These are phyloP conservation scores for Amiota mariae DNA, from an alignment of 2,888 invertebrate species.

Conservation along the genomic window DNA sequence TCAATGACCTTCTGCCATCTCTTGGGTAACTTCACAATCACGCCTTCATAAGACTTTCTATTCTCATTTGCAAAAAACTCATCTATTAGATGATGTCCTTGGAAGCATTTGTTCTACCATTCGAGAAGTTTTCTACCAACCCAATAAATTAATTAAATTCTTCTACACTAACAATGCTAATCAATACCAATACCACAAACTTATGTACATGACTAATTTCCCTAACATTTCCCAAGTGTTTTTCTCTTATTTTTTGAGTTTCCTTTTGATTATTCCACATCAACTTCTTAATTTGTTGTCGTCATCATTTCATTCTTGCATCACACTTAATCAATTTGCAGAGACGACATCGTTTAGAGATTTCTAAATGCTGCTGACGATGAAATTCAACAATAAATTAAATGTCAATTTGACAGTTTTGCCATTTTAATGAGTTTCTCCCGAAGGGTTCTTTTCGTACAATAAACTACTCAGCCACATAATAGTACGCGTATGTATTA, in stretches of 20 bases:
- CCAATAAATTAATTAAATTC: no score
- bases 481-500: not conserved
- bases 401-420: constrained; percentile 39
- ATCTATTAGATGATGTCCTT: no score
- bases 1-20: no score
- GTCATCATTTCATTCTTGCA: not conserved
- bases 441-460: constrained; percentile 38
- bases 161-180: no score
- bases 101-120: no score
- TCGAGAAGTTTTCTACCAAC: no score
- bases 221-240: no score
- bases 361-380: not conserved
- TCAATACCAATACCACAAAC: no score
- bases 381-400: constrained; percentile 5
- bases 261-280: not conserved
- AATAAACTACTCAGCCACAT: not conserved
- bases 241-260: not conserved
- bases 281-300: not conserved
- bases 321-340: not conserved
- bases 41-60: no score
- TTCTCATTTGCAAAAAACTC: no score
- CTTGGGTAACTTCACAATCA: no score
- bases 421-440: constrained; percentile 60
- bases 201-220: no score
- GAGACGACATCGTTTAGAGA: not conserved